These are phyloP conservation scores for Eulemur rubriventer DNA, from an alignment of 2,797 vertebrate species.

Conservation along the genomic window DNA sequence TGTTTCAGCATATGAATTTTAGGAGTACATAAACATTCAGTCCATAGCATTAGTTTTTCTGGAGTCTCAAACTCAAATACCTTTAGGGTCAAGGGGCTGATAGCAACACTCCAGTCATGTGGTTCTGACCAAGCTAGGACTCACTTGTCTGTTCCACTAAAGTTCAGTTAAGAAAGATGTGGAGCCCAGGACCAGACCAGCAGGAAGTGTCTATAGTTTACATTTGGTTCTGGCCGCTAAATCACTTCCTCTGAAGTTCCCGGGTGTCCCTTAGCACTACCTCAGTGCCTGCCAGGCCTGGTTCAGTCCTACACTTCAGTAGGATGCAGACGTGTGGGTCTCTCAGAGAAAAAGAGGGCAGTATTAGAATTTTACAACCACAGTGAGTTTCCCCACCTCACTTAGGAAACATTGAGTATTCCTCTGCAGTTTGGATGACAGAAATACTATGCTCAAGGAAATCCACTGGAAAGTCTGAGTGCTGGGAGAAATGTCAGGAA, in stretches of 20 bases:
- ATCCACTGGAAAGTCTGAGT: conserved; percentile 52
- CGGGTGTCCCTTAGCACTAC: background rate
- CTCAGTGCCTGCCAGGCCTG: background rate
- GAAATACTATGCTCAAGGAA: background rate
- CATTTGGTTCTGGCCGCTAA: background rate
- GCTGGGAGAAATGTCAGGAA: conserved; percentile 35
- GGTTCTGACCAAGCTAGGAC: background rate
- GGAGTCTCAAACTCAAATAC: background rate
- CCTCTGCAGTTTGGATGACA: background rate
- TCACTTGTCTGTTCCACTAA: background rate
- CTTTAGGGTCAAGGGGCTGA: background rate
- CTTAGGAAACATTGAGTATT: conserved; percentile 45
- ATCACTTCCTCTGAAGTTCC: background rate
- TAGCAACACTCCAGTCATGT: background rate
- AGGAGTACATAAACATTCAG: background rate
- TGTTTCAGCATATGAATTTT: background rate
- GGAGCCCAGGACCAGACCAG: background rate
- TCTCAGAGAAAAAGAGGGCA: background rate
- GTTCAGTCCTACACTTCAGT: background rate
- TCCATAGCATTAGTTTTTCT: background rate
- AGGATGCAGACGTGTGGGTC: background rate
- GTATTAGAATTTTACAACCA: background rate
- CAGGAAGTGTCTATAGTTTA: background rate
- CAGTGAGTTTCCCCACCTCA: background rate
- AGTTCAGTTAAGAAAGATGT: background rate